phyloP scores from a whole-genome alignment of 2,797 vertebrate genomes.

The Gila robusta region DNA sequence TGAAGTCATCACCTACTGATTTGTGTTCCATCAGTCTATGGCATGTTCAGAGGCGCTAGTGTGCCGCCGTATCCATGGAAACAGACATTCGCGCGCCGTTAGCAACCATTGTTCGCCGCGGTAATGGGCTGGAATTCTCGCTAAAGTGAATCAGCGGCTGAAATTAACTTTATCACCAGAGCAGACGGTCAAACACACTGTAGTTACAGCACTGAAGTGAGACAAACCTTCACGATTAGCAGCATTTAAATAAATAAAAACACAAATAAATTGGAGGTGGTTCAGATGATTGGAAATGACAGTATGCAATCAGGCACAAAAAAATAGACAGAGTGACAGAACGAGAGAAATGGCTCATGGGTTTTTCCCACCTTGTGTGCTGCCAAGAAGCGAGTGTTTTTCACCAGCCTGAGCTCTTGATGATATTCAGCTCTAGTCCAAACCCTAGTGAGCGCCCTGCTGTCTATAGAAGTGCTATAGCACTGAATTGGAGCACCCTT shows the following conservation, averaged over 20 bases:
- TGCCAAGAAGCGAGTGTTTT: slow-evolving; percentile 48
- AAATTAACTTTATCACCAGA: slow-evolving; percentile 65
- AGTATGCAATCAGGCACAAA: slow-evolving; percentile 45
- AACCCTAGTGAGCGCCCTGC: too few species aligned
- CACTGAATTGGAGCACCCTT: background rate
- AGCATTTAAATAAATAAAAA: background rate
- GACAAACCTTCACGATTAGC: background rate
- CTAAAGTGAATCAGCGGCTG: slow-evolving; percentile 71
- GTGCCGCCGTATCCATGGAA: slow-evolving; percentile 77
- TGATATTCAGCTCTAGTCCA: background rate
- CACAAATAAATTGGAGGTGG: background rate
- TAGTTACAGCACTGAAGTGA: slow-evolving; percentile 24
- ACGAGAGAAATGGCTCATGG: slow-evolving; percentile 52
- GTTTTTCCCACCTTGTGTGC: slow-evolving; percentile 43
- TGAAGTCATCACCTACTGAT: slow-evolving; percentile 55
- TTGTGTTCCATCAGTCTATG: slow-evolving; percentile 59
- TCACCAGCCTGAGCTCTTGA: slow-evolving; percentile 18
- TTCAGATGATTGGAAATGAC: slow-evolving; percentile 7
- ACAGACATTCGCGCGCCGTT: slow-evolving; percentile 76
- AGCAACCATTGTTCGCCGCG: slow-evolving; percentile 72
- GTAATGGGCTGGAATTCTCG: slow-evolving; percentile 72
- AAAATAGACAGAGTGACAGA: slow-evolving; percentile 52
- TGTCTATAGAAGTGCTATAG: too few species aligned
- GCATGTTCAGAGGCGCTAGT: slow-evolving; percentile 55
- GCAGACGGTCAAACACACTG: slow-evolving; percentile 30